phyloP scores from a whole-genome alignment of 2,797 vertebrate species.

The Steatocranus sp. region DNA sequence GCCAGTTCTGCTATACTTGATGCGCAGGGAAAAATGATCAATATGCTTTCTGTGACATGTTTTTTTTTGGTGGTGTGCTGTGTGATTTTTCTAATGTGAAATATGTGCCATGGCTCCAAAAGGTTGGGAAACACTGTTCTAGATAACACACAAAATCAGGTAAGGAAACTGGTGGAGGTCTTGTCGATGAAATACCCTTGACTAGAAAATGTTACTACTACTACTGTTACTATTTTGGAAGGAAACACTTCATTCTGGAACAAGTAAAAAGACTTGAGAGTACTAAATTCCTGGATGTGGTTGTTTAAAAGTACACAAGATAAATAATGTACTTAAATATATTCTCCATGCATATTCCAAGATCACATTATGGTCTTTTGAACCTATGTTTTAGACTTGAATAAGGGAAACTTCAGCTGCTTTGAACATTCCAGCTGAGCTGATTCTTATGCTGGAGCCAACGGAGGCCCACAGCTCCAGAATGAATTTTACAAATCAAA shows the following conservation, averaged over 20 bases:
- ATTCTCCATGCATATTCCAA: background rate
- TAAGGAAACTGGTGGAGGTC: background rate
- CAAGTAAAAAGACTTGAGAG: background rate
- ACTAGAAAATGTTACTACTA: background rate
- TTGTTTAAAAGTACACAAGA: background rate
- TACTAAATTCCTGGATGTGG: background rate
- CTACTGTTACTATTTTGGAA: background rate
- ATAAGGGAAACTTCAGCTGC: background rate
- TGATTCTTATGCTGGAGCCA: background rate
- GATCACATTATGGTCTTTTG: background rate
- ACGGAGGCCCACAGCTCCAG: background rate
- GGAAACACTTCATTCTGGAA: background rate
- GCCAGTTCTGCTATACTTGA: background rate
- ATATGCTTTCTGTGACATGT: background rate
- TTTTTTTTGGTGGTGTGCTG: background rate
- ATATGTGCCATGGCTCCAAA: background rate
- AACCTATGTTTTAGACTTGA: background rate
- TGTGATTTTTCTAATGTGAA: background rate
- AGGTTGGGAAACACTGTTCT: background rate
- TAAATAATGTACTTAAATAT: background rate
- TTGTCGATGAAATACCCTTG: background rate
- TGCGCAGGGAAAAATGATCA: rapidly evolving
- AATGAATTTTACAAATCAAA: background rate
- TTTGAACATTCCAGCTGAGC: background rate
- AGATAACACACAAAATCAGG: background rate